Conservation (phyloP, 2,888 invertebrate genomes). For the Xestia xanthographa region DNA sequence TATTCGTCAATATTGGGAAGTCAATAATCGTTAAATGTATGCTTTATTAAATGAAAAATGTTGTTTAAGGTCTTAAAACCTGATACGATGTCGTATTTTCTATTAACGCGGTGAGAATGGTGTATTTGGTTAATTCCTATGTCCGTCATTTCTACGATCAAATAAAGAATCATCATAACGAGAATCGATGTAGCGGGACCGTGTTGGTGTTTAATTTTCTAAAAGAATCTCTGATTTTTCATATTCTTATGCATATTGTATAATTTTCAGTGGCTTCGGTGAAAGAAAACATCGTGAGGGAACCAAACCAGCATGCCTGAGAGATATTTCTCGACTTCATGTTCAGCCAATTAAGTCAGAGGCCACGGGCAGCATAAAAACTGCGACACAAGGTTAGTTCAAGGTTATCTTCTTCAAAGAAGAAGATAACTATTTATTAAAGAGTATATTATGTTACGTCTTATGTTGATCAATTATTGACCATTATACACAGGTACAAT, state of each 20-base stretch:
- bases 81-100: not conserved
- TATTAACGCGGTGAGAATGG: not conserved
- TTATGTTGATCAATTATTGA: not conserved
- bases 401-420: too few species aligned
- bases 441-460: not conserved
- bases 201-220: not conserved
- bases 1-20: slow-evolving; percentile 35
- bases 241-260: too few species aligned
- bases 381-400: too few species aligned
- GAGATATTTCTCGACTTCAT: too few species aligned
- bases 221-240: not conserved
- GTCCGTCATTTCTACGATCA: not conserved
- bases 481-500: not conserved
- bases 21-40: slow-evolving; percentile 5
- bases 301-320: too few species aligned
- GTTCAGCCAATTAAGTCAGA: too few species aligned
- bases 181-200: not conserved
- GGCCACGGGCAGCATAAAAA: too few species aligned
- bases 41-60: slow-evolving; percentile 16
- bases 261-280: too few species aligned
- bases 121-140: not conserved
- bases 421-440: not conserved
- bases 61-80: not conserved
- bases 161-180: not conserved
- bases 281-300: too few species aligned